Base-by-base conservation (phyloP, 2,888 invertebrate species). In the Salticus scenicus region DNA sequence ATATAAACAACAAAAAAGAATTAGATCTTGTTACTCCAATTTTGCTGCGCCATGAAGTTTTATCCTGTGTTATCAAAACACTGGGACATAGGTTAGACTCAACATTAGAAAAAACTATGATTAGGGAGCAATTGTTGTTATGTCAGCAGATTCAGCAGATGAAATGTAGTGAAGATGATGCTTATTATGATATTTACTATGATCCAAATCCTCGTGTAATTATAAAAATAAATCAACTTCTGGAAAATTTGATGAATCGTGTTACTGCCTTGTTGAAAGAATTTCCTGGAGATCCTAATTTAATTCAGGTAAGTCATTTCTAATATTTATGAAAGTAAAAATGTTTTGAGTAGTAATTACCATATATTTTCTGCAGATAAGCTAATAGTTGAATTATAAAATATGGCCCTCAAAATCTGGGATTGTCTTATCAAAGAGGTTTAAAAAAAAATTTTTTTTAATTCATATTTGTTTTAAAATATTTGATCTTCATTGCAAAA, bases 211-310 rank as follows among this genome's bases (percentile, higher is more conserved):
- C 97, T 0, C 92, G 94, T 0, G 96, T 97, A 92, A 94, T 95
- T 0, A 93, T 94, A 76, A 93, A 94, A 71, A 96, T 96, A 89
- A 92, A 94, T 12, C 94, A 94, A 0, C 91, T 97, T 7, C 91
- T 98, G 80, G 92, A 94, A 14, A 92, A 92, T 80, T 93, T 97
- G n/a, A 93, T 93, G 87, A 90, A 91, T 0, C 93, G 93, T 71
- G 89, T 91, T 2, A 91, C 92, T 12, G 93, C 93, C 67, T 91
- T 98, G 70, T 91, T 96, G 37, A 92, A 92, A 0, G 94, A 96
- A 89, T 98, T 97, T 96, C 96, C 97, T 0, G 97, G 96, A 88
- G 96, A 98, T 92, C 97, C 98, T 0, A 95, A 95, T 0, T 91
- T 98, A 47, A 93, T 94, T 90, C 95, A 96, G 91, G 95, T 95